Evolutionary conservation across 1,140 invertebrate species (phyloP), one percentile per base, ranked within the genome.

Genomic region (Thaumetopoea pityocampa): DNA sequence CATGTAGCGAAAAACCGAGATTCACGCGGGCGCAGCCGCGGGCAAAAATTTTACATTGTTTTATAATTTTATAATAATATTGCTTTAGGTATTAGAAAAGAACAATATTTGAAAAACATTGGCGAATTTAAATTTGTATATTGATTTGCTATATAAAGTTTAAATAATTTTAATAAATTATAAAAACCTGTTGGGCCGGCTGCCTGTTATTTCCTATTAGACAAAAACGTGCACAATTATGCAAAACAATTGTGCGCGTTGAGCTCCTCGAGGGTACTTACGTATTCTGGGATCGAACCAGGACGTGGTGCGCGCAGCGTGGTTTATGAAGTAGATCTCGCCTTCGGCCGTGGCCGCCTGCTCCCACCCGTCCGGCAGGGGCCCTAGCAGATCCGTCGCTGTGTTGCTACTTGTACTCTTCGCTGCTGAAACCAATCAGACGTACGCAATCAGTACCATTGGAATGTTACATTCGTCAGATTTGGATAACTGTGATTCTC

Each of bases 271-370:
- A 28, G 18, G 28, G 34, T 45, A 45, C 93, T 92, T 91, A 96
- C 95, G 94, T 89, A 98, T 95, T 90, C 96, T 89, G 52, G 95
- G 95, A 87, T 99, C 96, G 85, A 98, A 97, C 97, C 97, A 99
- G 48, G 96, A 96, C 18, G 97, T 99, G 63, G 94, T 96, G 80
- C 94, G 91, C 32, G 93, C 93, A 72, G 92, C 92, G 85, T 99
- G 97, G 86, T 99, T 97, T 80, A 99, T 98, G 86, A 97, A 99
- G 86, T 99, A 99, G 42, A 95, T 90, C 85, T 98, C 96, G 50
- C 96, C 97, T 76, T 98, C 95, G 29, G 92, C 89, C 44, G 97
- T 98, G 47, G 92, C 88, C 15, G 96, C 95, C 85, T 98, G 94
- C 81, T 98, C 96, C 97, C 97, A 99, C 50, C 96, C 96, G 37